Evolutionary conservation across 2,113 vertebrate genomes (phyloP).

Genomic region (Grantiella picta): DNA sequence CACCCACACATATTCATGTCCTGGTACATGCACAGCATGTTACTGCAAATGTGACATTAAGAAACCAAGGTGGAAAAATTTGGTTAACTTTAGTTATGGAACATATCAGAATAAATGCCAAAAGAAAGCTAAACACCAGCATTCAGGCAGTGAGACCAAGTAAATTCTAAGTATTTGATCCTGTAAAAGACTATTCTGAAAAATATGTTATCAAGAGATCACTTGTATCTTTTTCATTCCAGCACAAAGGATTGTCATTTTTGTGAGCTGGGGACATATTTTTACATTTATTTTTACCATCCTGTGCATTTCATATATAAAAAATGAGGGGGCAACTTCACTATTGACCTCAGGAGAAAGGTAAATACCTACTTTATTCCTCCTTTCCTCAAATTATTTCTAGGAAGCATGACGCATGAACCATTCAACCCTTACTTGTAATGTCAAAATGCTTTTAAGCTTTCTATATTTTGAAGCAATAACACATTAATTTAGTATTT

Average conservation of each 20-base stretch:
- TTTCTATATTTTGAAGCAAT: background rate
- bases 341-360: background rate
- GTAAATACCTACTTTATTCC: background rate
- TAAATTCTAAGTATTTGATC: background rate
- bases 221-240: background rate
- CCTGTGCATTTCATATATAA: background rate
- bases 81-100: background rate
- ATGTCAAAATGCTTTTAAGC: background rate
- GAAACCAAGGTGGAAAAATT: background rate
- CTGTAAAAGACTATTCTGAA: background rate
- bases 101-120: background rate
- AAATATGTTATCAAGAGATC: background rate
- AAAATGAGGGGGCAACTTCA: background rate
- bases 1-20: conserved; percentile 33
- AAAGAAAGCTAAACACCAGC: background rate
- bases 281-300: background rate
- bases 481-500: background rate
- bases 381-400: background rate
- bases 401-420: background rate
- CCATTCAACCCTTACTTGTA: background rate
- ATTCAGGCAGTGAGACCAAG: background rate
- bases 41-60: conserved; percentile 32
- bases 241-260: background rate
- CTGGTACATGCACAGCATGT: conserved; percentile 28
- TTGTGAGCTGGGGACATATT: background rate